Conservation (phyloP, 30 jellyfish, hydroid and myxozoan genomes). For the Hydractinia echinata region DNA sequence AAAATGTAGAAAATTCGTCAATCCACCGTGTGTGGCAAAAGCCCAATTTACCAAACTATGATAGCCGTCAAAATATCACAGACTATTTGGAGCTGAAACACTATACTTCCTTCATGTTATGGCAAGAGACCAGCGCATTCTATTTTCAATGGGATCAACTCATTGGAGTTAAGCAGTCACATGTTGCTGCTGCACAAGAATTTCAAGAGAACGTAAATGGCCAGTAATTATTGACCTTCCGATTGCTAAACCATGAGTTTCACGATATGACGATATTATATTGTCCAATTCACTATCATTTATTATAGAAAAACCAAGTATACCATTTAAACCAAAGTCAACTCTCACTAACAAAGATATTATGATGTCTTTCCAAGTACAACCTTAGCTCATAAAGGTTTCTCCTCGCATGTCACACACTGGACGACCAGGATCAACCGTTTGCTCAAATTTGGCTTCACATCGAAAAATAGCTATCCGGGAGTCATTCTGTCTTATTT, state of each 20-base stretch:
- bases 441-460: not conserved
- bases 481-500: too few relatives aligned
- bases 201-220: not conserved
- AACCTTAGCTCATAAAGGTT: not conserved
- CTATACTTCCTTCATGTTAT: constrained; percentile 35
- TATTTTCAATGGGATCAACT: constrained; percentile 33
- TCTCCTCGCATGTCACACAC: not conserved
- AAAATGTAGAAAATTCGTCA: constrained; percentile 52
- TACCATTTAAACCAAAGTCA: not conserved
- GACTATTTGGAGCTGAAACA: constrained; percentile 45
- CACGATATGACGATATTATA: too few relatives aligned
- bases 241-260: not conserved
- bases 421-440: constrained; percentile 14
- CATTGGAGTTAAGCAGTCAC: constrained; percentile 33
- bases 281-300: not conserved
- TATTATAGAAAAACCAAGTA: not conserved
- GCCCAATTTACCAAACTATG: constrained; percentile 45
- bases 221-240: not conserved
- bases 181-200: not conserved
- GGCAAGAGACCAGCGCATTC: constrained; percentile 38
- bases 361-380: not conserved
- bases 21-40: constrained; percentile 45
- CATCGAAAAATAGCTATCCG: not conserved
- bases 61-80: constrained; percentile 54
- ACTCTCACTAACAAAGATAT: not conserved